Evolutionary conservation across 2,113 vertebrate genomes (phyloP), one percentile per base, ranked within the genome.

Genomic region (Cheilinus undulatus): DNA sequence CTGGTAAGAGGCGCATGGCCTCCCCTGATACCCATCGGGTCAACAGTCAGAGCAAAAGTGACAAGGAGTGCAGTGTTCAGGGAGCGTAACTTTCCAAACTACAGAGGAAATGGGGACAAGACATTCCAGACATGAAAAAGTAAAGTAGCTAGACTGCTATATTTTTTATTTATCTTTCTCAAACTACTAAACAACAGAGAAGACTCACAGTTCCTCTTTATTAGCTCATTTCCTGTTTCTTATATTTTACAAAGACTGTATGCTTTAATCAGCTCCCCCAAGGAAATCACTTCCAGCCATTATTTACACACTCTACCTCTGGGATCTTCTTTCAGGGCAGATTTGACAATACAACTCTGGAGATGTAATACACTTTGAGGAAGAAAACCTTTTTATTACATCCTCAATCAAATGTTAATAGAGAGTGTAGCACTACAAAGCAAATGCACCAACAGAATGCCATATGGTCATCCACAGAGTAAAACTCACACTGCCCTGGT

Each of bases 1-100:
- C n/a, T 30, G 34, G 70, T 36, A 68, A 53, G 34, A 71, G 73
- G 49, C 68, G 65, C n/a, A 3, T 53, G 40, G 24, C 54, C 22
- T 73, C 77, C 59, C 56, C 64, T 57, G 66, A 71, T 76, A 22
- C 43, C 24, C 43, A 66, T 69, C 60, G 57, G 69, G 71, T 66
- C 61, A 76, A 1, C 61, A 66, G 49, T 32, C 8, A 32, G 72
- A 48, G 42, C 32, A 20, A 52, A 49, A 57, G 17, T 66, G 71
- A 82, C 80, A 68, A 28, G 11, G 42, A 69, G 71, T 62, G 53
- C 52, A 54, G 20, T 52, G 59, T 22, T 23, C 23, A 19, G 64
- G 60, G 80, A 67, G 34, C 54, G 64, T 11, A 19, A 62, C 48
- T 62, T 49, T 32, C 11, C 2, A 34, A 67, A 68, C 27, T 26